Base-by-base conservation (phyloP, 1,140 invertebrate genomes). In the Aphaenogaster rudis region DNA sequence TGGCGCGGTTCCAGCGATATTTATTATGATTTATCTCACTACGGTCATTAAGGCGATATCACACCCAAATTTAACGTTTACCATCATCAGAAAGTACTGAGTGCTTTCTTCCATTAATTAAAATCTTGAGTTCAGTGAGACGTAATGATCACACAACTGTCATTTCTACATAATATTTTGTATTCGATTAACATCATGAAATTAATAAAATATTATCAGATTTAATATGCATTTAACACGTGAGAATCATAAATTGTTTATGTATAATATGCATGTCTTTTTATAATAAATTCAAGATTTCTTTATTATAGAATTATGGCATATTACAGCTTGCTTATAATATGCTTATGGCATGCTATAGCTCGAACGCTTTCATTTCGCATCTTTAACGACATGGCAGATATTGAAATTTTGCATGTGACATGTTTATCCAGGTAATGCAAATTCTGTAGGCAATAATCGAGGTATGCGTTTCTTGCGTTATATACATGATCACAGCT, bases 401-500 rank as follows among this genome's bases (percentile, higher is more conserved):
- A 48, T 81, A 81, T 82, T 82, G 54, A 74, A 74, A 76, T 76
- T 84, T 76, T 67, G 54, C 54, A 76, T 63, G 42, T 84, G 80
- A 76, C 80, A 84, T 84, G 69, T 84, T 84, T 84, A 84, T 84
- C 80, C 80, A 76, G 69, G 48, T 76, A 76, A 82, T 82, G 80
- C 17, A 82, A 82, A 76, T 84, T 61, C 80, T 50, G 33, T 76
- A 84, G 69, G 42, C 28, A 61, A 76, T 84, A 84, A 84, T 74
- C 69, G 33, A 36, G 80, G 42, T 61, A 21, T 42, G 52, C 54
- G 45, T 84, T 84, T 61, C 80, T 84, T 84, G 69, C 80, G 45
- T 72, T 74, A 74, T 21, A 61, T 72, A 74, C 71, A 71, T 54
- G 39, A 76, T 63, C 69, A 48, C 45, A 76, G 42, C 52, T 84